phyloP scores from a whole-genome alignment of 2,797 vertebrate genomes.

The Oceanodroma leucorhoa region DNA sequence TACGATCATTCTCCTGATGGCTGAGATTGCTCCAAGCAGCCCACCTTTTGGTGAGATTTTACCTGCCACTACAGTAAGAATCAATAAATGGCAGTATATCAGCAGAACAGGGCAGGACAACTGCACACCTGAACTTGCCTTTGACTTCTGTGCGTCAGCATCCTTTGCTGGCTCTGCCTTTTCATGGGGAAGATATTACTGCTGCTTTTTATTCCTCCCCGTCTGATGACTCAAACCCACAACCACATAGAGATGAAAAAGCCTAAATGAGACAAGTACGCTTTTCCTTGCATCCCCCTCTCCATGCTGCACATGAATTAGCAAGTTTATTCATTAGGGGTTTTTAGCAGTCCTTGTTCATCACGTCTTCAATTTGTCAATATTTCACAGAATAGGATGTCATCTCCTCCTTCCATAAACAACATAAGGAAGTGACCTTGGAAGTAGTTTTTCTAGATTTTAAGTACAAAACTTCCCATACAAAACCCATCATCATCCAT shows the following conservation, averaged over 20 bases:
- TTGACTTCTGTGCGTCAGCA: background rate
- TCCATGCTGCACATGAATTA: constrained; percentile 10
- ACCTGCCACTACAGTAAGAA: background rate
- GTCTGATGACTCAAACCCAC: constrained; percentile 51
- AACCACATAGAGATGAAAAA: constrained; percentile 40
- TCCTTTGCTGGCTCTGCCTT: constrained; percentile 2
- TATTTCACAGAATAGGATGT: background rate
- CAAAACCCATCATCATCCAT: background rate
- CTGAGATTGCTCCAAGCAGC: background rate
- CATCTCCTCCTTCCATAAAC: background rate
- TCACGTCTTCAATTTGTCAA: background rate
- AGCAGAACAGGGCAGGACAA: background rate
- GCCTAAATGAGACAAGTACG: constrained; percentile 46
- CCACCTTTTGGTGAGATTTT: background rate
- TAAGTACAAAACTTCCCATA: background rate
- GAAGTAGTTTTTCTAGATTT: background rate
- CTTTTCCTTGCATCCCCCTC: constrained; percentile 21
- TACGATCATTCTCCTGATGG: background rate
- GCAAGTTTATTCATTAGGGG: constrained; percentile 12
- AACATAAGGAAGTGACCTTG: background rate
- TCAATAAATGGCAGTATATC: background rate
- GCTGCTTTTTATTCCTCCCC: constrained; percentile 39
- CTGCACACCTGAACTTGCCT: background rate
- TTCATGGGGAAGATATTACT: constrained; percentile 1
- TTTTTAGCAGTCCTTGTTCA: background rate